These are phyloP conservation scores for Campoplex nolae DNA, from an alignment of 2,888 invertebrate species.

Conservation along the genomic window DNA sequence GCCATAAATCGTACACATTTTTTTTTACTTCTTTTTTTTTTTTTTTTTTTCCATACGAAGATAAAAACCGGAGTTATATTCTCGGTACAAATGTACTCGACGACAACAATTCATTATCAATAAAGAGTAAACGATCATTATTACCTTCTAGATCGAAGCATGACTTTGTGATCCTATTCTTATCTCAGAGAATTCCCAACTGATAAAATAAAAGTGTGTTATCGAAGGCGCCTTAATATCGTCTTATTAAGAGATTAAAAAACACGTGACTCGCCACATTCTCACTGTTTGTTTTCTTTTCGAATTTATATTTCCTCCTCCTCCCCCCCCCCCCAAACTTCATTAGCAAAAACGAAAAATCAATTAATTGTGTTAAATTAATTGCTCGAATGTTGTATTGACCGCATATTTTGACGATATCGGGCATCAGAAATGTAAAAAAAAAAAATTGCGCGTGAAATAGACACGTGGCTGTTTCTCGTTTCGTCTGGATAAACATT, in stretches of 20 bases:
- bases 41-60: not conserved
- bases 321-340: not conserved
- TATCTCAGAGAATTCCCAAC: constrained; percentile 29
- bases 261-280: not conserved
- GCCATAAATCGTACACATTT: not conserved
- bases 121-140: constrained; percentile 30
- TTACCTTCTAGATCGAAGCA: constrained; percentile 16
- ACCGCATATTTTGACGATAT: not conserved
- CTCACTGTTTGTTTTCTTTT: constrained; percentile 33
- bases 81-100: constrained; percentile 40
- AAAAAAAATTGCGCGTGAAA: not conserved
- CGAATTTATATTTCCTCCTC: not conserved
- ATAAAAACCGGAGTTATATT: not conserved
- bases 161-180: constrained; percentile 34
- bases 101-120: constrained; percentile 1
- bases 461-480: constrained; percentile 14
- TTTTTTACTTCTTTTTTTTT: not conserved
- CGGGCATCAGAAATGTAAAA: not conserved
- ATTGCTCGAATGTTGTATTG: not conserved
- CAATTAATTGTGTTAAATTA: not conserved
- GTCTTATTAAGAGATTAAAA: constrained; percentile 4
- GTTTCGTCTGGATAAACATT: constrained; percentile 40
- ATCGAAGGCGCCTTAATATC: not conserved
- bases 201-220: constrained; percentile 13
- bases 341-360: not conserved